Evolutionary conservation across 1,140 invertebrate species (phyloP), one percentile per base, ranked within the genome.

Genomic region (Lucilia cuprina): DNA sequence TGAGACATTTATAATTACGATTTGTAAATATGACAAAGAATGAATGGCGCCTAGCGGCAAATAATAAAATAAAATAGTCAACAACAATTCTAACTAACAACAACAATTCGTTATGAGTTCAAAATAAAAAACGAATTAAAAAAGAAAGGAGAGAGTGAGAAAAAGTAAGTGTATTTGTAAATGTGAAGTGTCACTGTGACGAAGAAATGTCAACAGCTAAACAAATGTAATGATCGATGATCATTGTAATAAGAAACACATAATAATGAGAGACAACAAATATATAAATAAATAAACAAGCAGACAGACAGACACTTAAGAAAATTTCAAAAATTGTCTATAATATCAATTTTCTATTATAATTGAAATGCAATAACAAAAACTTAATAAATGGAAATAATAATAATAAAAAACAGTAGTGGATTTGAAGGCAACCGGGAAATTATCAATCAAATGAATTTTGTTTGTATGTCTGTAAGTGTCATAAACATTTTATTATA

Each of bases 21-120:
- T 74, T 83, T 41, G 60, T 60, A 83, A 83, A 82, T 34, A 82
- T 14, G 30, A 21, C 10, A 50, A 83, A 55, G 74, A 13, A n/a
- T 50, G 55, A 35, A 50, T 83, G 83, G 83, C 83, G 83, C 83
- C 83, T 21, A 77, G 83, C 70, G 74, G 49, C 83, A 83, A 75
- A 83, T 55, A 70, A 12, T 21, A 70, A 25, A 70, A 70, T 4
- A 19, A 70, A 25, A 70, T 19, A 21, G 7, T 7, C 17, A 70
- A 70, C n/a, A 70, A 70, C 65, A 30, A 30, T 30, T 30, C 25
- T 21, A 70, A 19, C 65, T 21, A 70, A 70, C 65, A 70, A 70
- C 65, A 70, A 70, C 65, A 21, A 21, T 19, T 70, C 10, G 65
- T 70, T 19, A 70, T 9, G 10, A 70, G n/a, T 70, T 10, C n/a